Percentiles rank a stretch among this genome's conserved stretches.
Evolutionary conservation across 2,888 invertebrate species (phyloP).

Genomic region (Ophion obscuratus): DNA sequence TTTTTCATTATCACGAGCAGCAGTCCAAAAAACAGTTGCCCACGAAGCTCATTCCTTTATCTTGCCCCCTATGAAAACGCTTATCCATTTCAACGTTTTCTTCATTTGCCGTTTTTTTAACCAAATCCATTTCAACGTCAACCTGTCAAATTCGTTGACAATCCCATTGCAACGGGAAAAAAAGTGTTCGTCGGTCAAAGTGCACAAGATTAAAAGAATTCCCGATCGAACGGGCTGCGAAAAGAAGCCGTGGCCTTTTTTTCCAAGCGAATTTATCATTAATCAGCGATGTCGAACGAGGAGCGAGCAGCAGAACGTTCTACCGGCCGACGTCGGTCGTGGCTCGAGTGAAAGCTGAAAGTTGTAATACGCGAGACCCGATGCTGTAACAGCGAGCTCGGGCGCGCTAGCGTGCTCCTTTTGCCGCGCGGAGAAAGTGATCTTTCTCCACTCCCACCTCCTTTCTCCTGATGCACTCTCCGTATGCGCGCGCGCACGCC

Average conservation of each 20-base stretch:
- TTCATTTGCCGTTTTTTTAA: no score
- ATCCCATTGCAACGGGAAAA: no score
- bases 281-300: constrained; percentile 53
- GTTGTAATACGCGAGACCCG: constrained; percentile 76
- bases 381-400: constrained; percentile 68
- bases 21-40: no score
- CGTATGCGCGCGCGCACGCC: constrained; percentile 25
- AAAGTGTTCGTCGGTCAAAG: no score
- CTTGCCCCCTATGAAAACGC: no score
- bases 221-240: background rate
- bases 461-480: constrained; percentile 74
- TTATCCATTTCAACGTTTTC: no score
- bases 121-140: no score
- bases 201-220: background rate
- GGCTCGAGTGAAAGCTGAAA: constrained; percentile 82
- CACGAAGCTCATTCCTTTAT: no score
- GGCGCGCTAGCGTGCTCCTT: constrained; percentile 58
- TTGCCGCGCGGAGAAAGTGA: constrained; percentile 80
- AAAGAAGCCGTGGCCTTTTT: background rate
- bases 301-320: background rate
- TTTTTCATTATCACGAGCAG: no score
- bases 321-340: constrained; percentile 8
- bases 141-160: no score
- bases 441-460: constrained; percentile 80
- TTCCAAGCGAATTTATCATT: constrained; percentile 25